Base-by-base conservation (phyloP, 1,140 invertebrate genomes). In the Triops cancriformis region DNA sequence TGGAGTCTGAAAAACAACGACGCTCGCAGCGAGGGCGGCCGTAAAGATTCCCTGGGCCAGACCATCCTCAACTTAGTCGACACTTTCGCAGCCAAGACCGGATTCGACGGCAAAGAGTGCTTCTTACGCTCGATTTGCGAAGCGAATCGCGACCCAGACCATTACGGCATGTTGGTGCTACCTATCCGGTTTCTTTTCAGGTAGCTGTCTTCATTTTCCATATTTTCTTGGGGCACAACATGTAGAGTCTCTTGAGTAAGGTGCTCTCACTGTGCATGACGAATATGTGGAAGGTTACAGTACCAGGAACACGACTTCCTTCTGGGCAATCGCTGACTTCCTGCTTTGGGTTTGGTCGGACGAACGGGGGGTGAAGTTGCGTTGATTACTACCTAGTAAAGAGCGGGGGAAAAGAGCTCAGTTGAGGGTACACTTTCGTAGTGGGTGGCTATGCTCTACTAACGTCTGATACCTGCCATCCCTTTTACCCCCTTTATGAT, bases 71-170 rank as follows among this genome's bases (percentile, higher is more conserved):
- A 64, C 51, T n/a, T 64, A 14, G 51, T 64, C 5, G 51, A 64
- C 51, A 64, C 51, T 14, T 64, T 43, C 12, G 72, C 77, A 26
- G 18, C 77, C 1, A 11, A 43, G 18, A n/a, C 73, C 23, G 77
- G 77, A 26, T 73, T 78, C 23, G 73, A 73, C 73, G 72, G 72
- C 10, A 27, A 78, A 51, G 42, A 72, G 31, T 78, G 77, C 41
- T 28, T 78, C 64, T 42, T 73, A 26, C 27, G 77, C n/a, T 78
- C 77, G 37, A 28, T 78, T 31, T 78, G 77, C 77, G 77, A 78
- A 42, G 72, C 77, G 26, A 73, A 78, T 74, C 77, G 73, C 41
- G 41, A 74, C 26, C 77, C 77, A 37, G 73, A 78, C 27, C 72
- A 42, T 28, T 78, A 73, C 64, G 77, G 77, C 72, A 73, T 42